Evolutionary conservation across 2,888 invertebrate genomes (phyloP).

Genomic region (Pristionchus maxplancki): DNA sequence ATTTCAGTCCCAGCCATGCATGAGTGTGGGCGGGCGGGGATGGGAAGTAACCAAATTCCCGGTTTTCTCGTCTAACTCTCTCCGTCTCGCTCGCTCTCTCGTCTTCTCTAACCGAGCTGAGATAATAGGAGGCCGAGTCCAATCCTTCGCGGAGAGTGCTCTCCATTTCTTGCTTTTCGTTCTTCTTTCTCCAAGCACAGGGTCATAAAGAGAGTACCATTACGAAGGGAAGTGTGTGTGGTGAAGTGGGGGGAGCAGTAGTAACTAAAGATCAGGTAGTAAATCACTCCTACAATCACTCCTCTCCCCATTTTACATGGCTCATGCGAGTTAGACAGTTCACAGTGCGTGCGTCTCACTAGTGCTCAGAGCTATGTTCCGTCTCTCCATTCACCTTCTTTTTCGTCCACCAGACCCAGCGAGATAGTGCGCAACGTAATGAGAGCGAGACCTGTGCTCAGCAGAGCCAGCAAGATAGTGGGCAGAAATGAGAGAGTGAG

Average conservation of each 20-base stretch:
- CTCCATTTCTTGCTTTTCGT: not conserved
- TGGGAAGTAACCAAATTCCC: not conserved
- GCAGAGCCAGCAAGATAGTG: too few relatives aligned
- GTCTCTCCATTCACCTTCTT: too few relatives aligned
- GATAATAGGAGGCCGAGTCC: not conserved
- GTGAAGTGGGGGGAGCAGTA: not conserved
- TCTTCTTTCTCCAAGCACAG: not conserved
- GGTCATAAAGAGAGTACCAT: conserved; percentile 21
- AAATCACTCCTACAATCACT: conserved; percentile 7
- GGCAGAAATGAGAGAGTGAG: too few relatives aligned
- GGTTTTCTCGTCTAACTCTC: not conserved
- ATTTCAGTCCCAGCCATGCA: not conserved
- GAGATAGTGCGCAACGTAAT: too few relatives aligned
- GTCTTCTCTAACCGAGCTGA: not conserved
- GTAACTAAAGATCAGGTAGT: conserved; percentile 20
- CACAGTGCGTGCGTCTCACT: too few relatives aligned
- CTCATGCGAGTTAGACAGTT: too few relatives aligned
- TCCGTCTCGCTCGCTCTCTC: not conserved
- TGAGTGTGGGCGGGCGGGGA: not conserved
- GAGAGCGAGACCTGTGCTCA: too few relatives aligned
- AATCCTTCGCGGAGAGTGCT: not conserved
- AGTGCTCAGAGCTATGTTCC: too few relatives aligned
- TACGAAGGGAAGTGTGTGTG: not conserved
- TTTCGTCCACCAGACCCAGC: too few relatives aligned
- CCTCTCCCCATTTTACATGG: too few relatives aligned